These are phyloP conservation scores for Odocoileus hemionus DNA, from an alignment of 2,113 vertebrate species.

Conservation along the genomic window DNA sequence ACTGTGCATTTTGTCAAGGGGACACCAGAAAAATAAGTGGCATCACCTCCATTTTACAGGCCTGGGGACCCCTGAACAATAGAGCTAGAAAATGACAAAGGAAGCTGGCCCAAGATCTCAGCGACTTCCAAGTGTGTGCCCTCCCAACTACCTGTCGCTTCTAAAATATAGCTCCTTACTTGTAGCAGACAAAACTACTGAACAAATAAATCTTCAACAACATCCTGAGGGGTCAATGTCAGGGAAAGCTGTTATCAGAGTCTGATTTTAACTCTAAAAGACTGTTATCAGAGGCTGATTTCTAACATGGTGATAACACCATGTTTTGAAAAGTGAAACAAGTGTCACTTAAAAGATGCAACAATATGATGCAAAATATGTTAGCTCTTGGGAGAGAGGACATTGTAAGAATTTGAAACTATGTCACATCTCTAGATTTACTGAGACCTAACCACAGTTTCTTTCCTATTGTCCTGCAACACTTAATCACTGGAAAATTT, in stretches of 20 bases:
- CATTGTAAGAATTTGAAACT: neutral
- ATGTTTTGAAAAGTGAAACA: neutral
- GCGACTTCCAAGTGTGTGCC: neutral
- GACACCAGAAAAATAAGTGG: neutral
- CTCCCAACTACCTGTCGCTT: neutral
- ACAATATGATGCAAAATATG: neutral
- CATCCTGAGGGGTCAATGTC: rapidly evolving
- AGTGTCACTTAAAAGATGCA: too few relatives aligned
- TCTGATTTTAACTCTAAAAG: neutral
- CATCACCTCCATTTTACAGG: neutral
- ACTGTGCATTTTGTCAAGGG: neutral
- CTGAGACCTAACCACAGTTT: neutral
- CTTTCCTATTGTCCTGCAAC: neutral
- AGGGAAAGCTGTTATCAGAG: neutral
- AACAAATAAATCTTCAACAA: neutral
- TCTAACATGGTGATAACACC: neutral
- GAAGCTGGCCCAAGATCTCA: neutral
- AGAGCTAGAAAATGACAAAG: neutral
- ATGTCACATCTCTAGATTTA: neutral
- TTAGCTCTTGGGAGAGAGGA: neutral
- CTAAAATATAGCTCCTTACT: neutral
- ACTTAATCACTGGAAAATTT: neutral
- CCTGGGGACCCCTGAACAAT: too few relatives aligned
- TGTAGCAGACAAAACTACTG: neutral
- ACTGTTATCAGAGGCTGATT: neutral